phyloP scores from a whole-genome alignment of 2,113 vertebrate species.

The Caretta caretta region DNA sequence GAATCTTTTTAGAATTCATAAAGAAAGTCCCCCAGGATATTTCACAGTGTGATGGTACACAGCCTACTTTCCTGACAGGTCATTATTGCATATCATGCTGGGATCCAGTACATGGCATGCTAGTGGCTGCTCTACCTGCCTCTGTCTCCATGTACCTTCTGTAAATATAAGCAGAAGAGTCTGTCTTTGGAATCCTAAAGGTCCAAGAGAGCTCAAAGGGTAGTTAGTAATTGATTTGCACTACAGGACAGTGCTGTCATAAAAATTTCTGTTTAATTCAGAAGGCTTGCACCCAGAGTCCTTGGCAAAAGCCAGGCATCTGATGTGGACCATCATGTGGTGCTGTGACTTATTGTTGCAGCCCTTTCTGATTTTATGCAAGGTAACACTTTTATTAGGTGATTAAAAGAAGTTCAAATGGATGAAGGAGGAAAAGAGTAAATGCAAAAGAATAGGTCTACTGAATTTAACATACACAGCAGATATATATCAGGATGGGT shows the following conservation, averaged over 20 bases:
- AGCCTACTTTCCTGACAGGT: conserved; percentile 85
- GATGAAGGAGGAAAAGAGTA: conserved; percentile 9
- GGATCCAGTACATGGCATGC: conserved; percentile 35
- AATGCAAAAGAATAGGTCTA: neutral
- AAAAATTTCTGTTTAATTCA: conserved; percentile 34
- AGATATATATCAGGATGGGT: neutral
- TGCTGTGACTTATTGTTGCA: neutral
- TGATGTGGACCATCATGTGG: neutral
- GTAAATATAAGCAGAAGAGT: conserved; percentile 35
- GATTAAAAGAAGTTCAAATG: conserved; percentile 25
- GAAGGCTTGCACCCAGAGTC: neutral
- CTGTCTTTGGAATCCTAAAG: conserved; percentile 59
- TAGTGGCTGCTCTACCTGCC: conserved; percentile 38
- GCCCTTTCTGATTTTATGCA: neutral
- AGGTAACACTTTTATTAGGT: neutral
- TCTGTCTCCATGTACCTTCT: neutral
- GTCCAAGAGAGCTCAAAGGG: conserved; percentile 47
- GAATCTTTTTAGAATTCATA: conserved; percentile 83
- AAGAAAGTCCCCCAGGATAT: conserved; percentile 85
- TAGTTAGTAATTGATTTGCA: conserved; percentile 52
- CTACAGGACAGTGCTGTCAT: neutral
- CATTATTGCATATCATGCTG: conserved; percentile 86
- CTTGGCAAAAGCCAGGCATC: conserved; percentile 1
- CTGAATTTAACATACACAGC: neutral
- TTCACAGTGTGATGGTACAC: conserved; percentile 75